A percentile compares a stretch with the other conserved stretches of the same genome.
These are phyloP conservation scores for Piscicola geometra DNA, from an alignment of 2,888 invertebrate species.

Conservation along the genomic window DNA sequence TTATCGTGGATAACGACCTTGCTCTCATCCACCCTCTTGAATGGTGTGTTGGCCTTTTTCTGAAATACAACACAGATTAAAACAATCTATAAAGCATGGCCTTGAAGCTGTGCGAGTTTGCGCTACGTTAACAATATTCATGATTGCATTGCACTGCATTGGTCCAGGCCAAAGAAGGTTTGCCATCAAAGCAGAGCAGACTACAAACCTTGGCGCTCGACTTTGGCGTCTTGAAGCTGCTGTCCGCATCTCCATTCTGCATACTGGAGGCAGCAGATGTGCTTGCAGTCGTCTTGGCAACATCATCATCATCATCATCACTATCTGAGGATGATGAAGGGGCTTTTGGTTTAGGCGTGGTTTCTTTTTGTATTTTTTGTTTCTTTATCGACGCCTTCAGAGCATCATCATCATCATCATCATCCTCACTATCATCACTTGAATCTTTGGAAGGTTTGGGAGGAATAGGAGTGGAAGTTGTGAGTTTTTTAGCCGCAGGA, in stretches of 20 bases:
- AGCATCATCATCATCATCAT: background rate
- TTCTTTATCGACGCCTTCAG: slow-evolving; percentile 7
- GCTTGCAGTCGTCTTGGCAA: background rate
- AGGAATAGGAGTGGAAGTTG: background rate
- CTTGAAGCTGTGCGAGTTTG: too few species aligned
- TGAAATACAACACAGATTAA: background rate
- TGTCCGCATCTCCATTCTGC: background rate
- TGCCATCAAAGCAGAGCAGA: too few species aligned
- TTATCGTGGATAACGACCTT: background rate
- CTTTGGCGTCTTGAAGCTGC: background rate
- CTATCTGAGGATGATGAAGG: slow-evolving; percentile 2
- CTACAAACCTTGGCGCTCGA: background rate
- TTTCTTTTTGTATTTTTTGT: background rate
- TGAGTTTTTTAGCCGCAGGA: background rate
- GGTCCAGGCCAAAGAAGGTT: background rate
- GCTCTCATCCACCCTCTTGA: slow-evolving; percentile 14
- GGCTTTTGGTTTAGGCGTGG: background rate
- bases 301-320: slow-evolving; percentile 6
- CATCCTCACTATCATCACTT: background rate
- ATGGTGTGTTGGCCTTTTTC: slow-evolving; percentile 3
- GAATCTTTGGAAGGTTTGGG: background rate
- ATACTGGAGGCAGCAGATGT: background rate
- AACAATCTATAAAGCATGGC: background rate
- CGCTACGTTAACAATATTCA: background rate
- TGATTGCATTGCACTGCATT: background rate